These are phyloP conservation scores for Drosophila ohnishii DNA, from an alignment of 1,140 invertebrate species.

Conservation along the genomic window DNA sequence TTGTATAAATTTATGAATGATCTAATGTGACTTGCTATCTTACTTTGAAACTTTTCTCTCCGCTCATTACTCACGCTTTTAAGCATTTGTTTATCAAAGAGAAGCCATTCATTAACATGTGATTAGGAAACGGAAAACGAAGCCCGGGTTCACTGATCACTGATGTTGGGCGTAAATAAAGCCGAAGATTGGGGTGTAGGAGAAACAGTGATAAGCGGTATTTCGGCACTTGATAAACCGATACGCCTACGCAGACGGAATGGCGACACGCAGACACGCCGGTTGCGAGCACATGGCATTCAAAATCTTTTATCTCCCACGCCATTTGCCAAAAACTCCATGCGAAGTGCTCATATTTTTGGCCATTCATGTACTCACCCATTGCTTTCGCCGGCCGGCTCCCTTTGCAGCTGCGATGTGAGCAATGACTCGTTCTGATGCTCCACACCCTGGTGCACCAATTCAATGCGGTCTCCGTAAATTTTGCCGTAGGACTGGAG, in stretches of 20 bases:
- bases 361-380: constrained; percentile 38
- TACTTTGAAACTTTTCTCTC: not conserved
- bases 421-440: constrained; percentile 54
- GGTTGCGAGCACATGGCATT: constrained; percentile 23
- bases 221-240: constrained; percentile 36
- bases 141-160: constrained; percentile 27
- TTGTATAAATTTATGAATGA: constrained; percentile 4
- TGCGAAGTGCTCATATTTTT: not conserved
- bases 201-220: constrained; percentile 42
- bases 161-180: constrained; percentile 36
- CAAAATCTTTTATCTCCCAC: not conserved
- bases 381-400: constrained; percentile 13
- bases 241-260: constrained; percentile 38
- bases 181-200: constrained; percentile 15
- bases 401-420: constrained; percentile 34
- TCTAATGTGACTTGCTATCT: not conserved
- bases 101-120: constrained; percentile 27
- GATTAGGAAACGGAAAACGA: constrained; percentile 8
- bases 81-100: constrained; percentile 6
- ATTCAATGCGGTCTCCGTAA: constrained; percentile 63
- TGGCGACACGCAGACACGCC: constrained; percentile 33
- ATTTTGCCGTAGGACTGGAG: constrained; percentile 58
- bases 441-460: constrained; percentile 49
- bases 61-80: not conserved
- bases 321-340: not conserved